These are phyloP conservation scores for Meteorus sp. DNA, from an alignment of 1,140 invertebrate genomes.

Conservation along the genomic window DNA sequence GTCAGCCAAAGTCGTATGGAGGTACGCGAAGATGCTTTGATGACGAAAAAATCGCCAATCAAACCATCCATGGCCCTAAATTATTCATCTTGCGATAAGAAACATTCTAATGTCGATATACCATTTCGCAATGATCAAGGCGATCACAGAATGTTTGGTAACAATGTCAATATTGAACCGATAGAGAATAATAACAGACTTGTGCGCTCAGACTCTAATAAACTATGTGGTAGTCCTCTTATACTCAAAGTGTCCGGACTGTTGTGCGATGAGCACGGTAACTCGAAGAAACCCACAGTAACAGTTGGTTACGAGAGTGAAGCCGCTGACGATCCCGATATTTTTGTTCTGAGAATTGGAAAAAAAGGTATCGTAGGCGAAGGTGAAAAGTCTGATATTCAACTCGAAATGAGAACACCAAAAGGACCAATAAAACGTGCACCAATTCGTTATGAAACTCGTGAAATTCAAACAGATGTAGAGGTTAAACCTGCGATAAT, in stretches of 20 bases:
- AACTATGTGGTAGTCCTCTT: slow-evolving; percentile 47
- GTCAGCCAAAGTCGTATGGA: slow-evolving; percentile 26
- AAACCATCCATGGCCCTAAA: too few species aligned
- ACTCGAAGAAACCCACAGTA: slow-evolving; percentile 34
- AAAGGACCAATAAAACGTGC: slow-evolving; percentile 45
- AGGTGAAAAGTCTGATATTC: slow-evolving; percentile 52
- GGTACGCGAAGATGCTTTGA: background rate
- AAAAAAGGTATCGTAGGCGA: slow-evolving; percentile 52
- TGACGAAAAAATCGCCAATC: slow-evolving; percentile 7
- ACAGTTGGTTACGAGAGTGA: slow-evolving; percentile 37
- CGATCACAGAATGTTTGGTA: too few species aligned
- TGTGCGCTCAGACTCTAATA: slow-evolving; percentile 32
- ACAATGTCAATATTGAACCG: background rate
- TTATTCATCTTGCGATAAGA: too few species aligned
- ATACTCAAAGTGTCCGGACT: slow-evolving; percentile 52
- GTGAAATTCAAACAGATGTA: slow-evolving; percentile 50
- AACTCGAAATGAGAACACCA: slow-evolving; percentile 54
- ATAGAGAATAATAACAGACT: background rate
- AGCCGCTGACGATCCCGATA: slow-evolving; percentile 41
- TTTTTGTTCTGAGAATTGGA: slow-evolving; percentile 54
- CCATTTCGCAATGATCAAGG: too few species aligned
- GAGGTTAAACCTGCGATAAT: too few species aligned
- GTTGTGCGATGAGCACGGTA: slow-evolving; percentile 27
- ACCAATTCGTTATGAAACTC: slow-evolving; percentile 49
- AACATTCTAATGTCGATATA: too few species aligned